phyloP scores from a whole-genome alignment of 2,113 vertebrate species.

The Platycercus adscitus region DNA sequence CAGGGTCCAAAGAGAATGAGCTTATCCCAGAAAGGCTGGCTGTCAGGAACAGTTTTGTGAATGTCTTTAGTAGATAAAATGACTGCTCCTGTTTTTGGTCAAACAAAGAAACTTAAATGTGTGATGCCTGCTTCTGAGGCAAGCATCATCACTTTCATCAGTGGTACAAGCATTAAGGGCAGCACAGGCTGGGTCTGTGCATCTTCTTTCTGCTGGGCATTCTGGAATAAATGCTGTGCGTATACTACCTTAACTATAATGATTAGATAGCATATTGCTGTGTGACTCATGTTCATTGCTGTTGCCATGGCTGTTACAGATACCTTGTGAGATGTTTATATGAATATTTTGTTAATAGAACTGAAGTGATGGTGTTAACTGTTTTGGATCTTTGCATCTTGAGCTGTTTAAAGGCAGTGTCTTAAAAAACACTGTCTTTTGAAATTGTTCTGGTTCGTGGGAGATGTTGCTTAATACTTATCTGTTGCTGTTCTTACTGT shows the following conservation, averaged over 20 bases:
- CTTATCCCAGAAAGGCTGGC: rapidly evolving
- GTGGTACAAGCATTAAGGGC: not conserved
- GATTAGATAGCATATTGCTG: not conserved
- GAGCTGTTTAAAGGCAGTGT: not conserved
- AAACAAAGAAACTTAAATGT: not conserved
- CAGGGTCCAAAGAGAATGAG: not conserved
- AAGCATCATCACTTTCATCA: not conserved
- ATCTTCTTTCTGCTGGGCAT: not conserved
- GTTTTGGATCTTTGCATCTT: not conserved
- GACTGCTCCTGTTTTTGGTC: not conserved
- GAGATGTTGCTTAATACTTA: not conserved
- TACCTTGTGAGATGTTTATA: not conserved
- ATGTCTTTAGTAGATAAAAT: not conserved
- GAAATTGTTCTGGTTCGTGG: not conserved
- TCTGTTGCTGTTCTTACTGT: not conserved
- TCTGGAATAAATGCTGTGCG: not conserved
- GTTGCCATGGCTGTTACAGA: slow-evolving; percentile 12
- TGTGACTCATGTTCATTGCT: not conserved
- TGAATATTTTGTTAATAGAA: not conserved
- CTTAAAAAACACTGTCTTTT: not conserved
- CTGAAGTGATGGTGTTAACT: not conserved
- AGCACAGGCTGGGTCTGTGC: not conserved
- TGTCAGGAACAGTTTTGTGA: not conserved
- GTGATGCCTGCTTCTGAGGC: not conserved
- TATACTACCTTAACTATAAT: not conserved